These are phyloP conservation scores for Liparis tanakae DNA, from an alignment of 2,797 vertebrate genomes.

Conservation along the genomic window DNA sequence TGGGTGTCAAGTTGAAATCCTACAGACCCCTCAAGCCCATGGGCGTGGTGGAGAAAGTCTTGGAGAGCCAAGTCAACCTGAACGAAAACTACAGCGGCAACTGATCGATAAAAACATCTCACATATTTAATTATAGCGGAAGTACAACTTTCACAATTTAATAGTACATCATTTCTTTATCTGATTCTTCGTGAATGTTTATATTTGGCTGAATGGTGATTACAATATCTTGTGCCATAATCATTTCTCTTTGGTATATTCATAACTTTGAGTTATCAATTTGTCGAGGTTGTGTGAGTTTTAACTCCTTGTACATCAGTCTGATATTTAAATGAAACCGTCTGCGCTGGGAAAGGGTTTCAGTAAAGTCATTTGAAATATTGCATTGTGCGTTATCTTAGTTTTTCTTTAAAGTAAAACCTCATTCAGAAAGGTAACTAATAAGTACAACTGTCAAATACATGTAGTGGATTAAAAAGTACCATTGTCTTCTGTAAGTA, in stretches of 20 bases:
- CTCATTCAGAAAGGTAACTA: not conserved
- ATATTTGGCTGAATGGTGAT: conserved; percentile 1
- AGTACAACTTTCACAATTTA: not conserved
- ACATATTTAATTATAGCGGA: not conserved
- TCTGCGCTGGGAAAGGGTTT: too few species aligned
- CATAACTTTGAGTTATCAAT: not conserved
- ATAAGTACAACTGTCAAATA: not conserved
- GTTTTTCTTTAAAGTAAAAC: not conserved
- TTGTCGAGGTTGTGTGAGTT: not conserved
- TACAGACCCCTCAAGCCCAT: not conserved
- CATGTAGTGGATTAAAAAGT: not conserved
- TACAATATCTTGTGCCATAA: conserved; percentile 16
- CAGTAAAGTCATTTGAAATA: not conserved
- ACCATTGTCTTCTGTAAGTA: not conserved
- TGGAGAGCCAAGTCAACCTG: not conserved
- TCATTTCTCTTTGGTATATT: not conserved
- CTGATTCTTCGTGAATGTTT: not conserved
- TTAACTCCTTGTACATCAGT: not conserved
- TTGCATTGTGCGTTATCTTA: not conserved
- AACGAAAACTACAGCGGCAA: conserved; percentile 68
- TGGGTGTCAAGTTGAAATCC: conserved; percentile 16
- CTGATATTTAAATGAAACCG: not conserved
- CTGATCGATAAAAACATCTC: conserved; percentile 35
- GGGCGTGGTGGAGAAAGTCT: conserved; percentile 13
- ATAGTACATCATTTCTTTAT: not conserved